Percentiles rank a stretch among this genome's conserved stretches.
These are phyloP conservation scores for Sinodicranocentrus sp. DNA, from an alignment of 2,888 invertebrate genomes.

Conservation along the genomic window DNA sequence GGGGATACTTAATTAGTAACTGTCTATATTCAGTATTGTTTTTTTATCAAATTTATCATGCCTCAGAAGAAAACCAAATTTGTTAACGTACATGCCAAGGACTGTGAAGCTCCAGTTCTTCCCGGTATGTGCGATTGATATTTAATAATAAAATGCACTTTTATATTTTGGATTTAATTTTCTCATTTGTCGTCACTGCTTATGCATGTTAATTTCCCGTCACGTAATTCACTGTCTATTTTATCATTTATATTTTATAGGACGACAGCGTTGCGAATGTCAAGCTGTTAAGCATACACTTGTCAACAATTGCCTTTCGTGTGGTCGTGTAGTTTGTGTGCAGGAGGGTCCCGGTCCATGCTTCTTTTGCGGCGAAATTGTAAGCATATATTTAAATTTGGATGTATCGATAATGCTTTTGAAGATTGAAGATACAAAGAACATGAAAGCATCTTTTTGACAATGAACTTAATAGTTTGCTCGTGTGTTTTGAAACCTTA, in stretches of 20 bases:
- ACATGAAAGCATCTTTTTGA: neutral
- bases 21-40: no score
- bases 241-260: conserved; percentile 79
- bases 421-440: neutral
- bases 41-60: conserved; percentile 42
- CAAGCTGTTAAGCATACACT: conserved; percentile 94
- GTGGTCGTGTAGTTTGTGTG: conserved; percentile 96
- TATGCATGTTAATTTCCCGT: no score
- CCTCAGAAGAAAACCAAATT: conserved; percentile 82
- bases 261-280: conserved; percentile 93
- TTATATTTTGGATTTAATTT: no score
- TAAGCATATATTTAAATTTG: conserved; percentile 79
- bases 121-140: conserved; percentile 60
- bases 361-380: conserved; percentile 92
- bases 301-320: conserved; percentile 94
- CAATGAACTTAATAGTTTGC: neutral
- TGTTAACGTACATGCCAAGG: conserved; percentile 86
- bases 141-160: no score
- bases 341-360: conserved; percentile 98
- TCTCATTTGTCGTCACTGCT: no score
- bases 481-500: no score
- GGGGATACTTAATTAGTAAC: no score
- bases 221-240: no score
- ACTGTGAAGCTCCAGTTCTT: conserved; percentile 81
- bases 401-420: neutral